Conservation (phyloP, 2,113 vertebrate species). For the Aspidoscelis tigris region DNA sequence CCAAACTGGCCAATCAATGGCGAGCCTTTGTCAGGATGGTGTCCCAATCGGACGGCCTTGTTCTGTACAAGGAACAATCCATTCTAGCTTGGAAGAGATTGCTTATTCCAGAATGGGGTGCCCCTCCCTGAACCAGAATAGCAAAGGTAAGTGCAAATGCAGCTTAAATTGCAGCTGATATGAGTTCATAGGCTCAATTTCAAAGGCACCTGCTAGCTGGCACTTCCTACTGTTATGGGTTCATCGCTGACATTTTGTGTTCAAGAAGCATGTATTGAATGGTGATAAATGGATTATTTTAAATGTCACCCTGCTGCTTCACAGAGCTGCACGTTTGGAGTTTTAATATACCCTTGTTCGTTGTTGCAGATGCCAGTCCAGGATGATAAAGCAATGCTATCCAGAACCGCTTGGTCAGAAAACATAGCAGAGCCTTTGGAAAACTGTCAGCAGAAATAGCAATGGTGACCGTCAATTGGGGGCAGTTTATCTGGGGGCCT, state of each 20-base stretch:
- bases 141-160: not conserved
- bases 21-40: too few species aligned
- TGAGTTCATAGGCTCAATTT: slow-evolving; percentile 13
- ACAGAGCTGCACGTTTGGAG: slow-evolving; percentile 44
- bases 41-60: too few species aligned
- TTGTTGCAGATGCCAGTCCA: slow-evolving; percentile 49
- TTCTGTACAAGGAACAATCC: too few species aligned
- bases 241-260: slow-evolving; percentile 51
- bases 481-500: too few species aligned
- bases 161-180: slow-evolving; percentile 10
- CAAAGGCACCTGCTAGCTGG: slow-evolving; percentile 1
- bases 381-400: slow-evolving; percentile 57
- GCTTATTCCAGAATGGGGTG: too few species aligned
- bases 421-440: too few species aligned
- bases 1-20: too few species aligned
- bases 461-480: too few species aligned
- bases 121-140: too few species aligned
- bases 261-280: slow-evolving; percentile 41
- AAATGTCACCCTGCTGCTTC: slow-evolving; percentile 58
- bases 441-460: too few species aligned
- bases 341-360: slow-evolving; percentile 59
- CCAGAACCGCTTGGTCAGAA: not conserved
- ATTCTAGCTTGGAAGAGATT: too few species aligned
- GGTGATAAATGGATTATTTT: slow-evolving; percentile 56
- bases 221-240: not conserved